Evolutionary conservation across 2,888 invertebrate genomes (phyloP), one percentile per base, ranked within the genome.

Genomic region (Drosophila picticornis): DNA sequence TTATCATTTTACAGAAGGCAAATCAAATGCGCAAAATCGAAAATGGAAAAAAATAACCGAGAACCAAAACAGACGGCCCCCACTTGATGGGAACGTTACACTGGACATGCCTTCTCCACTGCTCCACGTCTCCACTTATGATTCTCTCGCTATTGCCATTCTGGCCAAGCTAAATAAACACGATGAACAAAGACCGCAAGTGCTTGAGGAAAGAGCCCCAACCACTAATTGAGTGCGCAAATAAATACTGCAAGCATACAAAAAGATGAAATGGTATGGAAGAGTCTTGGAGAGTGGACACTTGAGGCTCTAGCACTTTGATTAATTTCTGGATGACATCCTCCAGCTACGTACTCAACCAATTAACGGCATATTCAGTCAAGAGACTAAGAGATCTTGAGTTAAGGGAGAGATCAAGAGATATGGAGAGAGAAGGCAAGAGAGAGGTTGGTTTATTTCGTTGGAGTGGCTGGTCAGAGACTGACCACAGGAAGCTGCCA

Each of bases 171-270:
- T 67, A 87, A 87, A 87, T 84, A 89, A 89, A 85, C 81, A 87
- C 63, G 65, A 60, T 65, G 78, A 59, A 75, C 83, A 88, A 85
- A 81, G 84, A 69, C 22, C 71, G 19, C 31, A 68, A 34, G 43
- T 63, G 56, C 66, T 73, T 61, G 72, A 62, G 36, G 38, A 43
- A 40, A 27, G 34, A 38, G 62, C 50, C 34, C 52, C 31, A 55
- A 60, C 71, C 60, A 70, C 80, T 88, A 90, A 87, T 90, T 87
- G 89, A 90, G 87, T 88, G 90, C 52, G 88, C 84, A 88, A 88
- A 90, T 87, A 90, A 78, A 86, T 77, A 77, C 50, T 36, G 51
- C 19, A 46, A 36, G 56, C 25, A 5, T 19, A 51, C 51, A 31
- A 19, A 38, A 25, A 19, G n/a, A 55, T 34, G 34, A 36, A 55